These are phyloP conservation scores for Scrobipalpa costella DNA, from an alignment of 2,888 invertebrate genomes.

Conservation along the genomic window DNA sequence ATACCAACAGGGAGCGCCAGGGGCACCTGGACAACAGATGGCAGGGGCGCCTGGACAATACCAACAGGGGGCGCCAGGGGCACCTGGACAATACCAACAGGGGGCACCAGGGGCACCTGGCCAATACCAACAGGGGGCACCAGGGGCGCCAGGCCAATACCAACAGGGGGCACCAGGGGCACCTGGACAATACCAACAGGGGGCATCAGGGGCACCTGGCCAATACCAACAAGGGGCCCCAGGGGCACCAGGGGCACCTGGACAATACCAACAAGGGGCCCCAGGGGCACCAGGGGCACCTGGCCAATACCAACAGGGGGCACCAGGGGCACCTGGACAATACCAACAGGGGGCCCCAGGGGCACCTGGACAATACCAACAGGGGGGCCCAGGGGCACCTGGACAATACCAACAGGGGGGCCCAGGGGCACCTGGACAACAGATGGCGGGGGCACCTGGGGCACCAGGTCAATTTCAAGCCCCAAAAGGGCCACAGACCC, in stretches of 20 bases:
- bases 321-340: background rate
- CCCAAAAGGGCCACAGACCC: background rate
- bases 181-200: background rate
- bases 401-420: background rate
- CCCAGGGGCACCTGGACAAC: background rate
- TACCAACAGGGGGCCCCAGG: too few relatives aligned
- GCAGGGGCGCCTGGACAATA: background rate
- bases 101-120: background rate
- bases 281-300: background rate
- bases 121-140: background rate
- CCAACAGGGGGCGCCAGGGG: background rate
- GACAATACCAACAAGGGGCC: background rate
- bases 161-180: background rate
- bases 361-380: background rate
- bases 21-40: background rate
- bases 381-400: background rate
- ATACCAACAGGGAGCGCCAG: background rate
- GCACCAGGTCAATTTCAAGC: background rate
- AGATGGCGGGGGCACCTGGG: background rate
- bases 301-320: background rate
- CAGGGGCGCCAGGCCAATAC: background rate
- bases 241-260: background rate
- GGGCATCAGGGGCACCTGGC: background rate
- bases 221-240: too few relatives aligned
- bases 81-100: background rate